phyloP scores from a whole-genome alignment of 2,888 invertebrate species.

The Pterostichus madidus region DNA sequence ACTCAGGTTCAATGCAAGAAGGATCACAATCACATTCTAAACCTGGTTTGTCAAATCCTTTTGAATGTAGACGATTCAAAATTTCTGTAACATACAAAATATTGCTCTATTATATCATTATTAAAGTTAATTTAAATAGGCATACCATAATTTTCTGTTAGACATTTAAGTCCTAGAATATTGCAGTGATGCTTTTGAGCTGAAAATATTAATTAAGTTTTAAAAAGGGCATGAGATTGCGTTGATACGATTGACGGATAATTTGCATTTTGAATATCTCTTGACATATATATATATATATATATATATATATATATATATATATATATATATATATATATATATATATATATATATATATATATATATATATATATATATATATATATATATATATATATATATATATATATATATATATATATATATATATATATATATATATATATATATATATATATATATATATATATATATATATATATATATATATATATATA shows the following conservation, averaged over 20 bases:
- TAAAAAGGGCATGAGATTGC: too few species aligned
- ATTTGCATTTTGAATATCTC: background rate
- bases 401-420: too few species aligned
- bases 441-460: too few species aligned
- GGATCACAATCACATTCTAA: conserved; percentile 81
- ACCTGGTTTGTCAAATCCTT: conserved; percentile 76
- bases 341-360: too few species aligned
- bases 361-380: too few species aligned
- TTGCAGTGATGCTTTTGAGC: conserved; percentile 78
- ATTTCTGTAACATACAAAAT: conserved; percentile 72
- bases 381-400: too few species aligned
- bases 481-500: too few species aligned
- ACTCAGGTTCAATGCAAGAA: conserved; percentile 81
- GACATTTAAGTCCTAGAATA: conserved; percentile 80
- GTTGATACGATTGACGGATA: background rate
- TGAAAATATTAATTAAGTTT: conserved; percentile 72
- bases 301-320: too few species aligned
- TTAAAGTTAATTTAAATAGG: conserved; percentile 49
- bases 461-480: too few species aligned
- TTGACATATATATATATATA: too few species aligned
- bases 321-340: too few species aligned
- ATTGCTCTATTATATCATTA: background rate
- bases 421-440: too few species aligned
- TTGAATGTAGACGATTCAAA: conserved; percentile 76
- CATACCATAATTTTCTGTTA: conserved; percentile 78